These are phyloP conservation scores for Argyresthia albistria DNA, from an alignment of 2,888 invertebrate species.

Conservation along the genomic window DNA sequence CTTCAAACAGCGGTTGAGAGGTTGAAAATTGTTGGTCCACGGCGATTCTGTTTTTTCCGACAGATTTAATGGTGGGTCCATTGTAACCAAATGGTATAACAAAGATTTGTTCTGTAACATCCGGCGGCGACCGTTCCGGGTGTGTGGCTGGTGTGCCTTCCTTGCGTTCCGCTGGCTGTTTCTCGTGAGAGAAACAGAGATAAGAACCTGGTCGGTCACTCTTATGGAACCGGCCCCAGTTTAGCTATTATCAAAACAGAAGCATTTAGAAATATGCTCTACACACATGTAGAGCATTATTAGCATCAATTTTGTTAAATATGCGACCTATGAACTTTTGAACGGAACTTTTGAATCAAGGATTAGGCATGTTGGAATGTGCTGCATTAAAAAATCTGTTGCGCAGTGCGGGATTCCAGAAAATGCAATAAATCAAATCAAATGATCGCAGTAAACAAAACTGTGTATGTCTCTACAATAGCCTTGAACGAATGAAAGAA, in stretches of 20 bases:
- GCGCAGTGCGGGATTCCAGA: background rate
- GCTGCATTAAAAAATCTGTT: background rate
- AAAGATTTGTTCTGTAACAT: conserved; percentile 4
- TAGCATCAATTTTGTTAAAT: too few species aligned
- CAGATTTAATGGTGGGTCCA: background rate
- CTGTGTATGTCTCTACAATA: too few species aligned
- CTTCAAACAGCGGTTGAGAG: background rate
- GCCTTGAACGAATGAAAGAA: too few species aligned
- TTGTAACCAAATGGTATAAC: background rate
- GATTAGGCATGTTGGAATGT: background rate
- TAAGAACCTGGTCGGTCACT: conserved; percentile 20
- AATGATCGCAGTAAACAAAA: too few species aligned
- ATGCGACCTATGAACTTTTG: too few species aligned
- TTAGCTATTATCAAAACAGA: too few species aligned
- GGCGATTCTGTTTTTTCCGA: background rate
- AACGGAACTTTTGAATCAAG: too few species aligned
- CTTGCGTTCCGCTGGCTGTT: conserved; percentile 40
- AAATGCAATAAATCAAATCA: too few species aligned
- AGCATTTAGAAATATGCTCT: too few species aligned
- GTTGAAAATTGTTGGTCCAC: background rate
- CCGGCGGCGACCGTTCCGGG: conserved; percentile 17
- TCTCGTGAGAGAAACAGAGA: conserved; percentile 17
- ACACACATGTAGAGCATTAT: too few species aligned
- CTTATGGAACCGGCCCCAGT: too few species aligned
- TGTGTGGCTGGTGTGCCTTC: conserved; percentile 18